Evolutionary conservation across 2,113 vertebrate genomes (phyloP).

Genomic region (Notechis scutatus): DNA sequence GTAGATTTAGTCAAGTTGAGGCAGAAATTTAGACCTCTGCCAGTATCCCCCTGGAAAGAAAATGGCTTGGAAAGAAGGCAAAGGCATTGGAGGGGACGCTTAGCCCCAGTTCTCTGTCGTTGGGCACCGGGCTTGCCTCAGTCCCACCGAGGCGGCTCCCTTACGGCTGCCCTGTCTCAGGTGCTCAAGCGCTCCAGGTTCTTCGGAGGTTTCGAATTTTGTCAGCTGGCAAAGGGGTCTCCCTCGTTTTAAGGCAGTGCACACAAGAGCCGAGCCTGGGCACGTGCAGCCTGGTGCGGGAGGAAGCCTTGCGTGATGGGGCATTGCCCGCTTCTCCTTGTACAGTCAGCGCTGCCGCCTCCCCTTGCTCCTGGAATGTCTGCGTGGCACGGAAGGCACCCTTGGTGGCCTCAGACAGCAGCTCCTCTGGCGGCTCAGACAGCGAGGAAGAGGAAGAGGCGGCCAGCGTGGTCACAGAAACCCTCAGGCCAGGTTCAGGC

Average conservation of each 20-base stretch:
- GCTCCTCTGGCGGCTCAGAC: conserved; percentile 81
- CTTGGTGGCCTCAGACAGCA: conserved; percentile 78
- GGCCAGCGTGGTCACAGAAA: conserved; percentile 39
- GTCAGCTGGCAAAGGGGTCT: background rate
- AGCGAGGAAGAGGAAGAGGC: conserved; percentile 74
- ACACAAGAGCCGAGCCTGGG: background rate
- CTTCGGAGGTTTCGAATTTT: background rate
- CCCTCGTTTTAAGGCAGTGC: background rate
- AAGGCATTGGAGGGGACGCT: background rate
- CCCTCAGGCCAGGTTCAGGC: conserved; percentile 61
- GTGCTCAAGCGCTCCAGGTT: too few relatives aligned
- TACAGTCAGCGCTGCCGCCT: conserved; percentile 59
- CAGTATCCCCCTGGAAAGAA: background rate
- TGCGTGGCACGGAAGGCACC: conserved; percentile 72
- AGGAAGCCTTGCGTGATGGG: background rate
- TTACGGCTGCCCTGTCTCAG: too few relatives aligned
- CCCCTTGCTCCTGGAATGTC: conserved; percentile 72
- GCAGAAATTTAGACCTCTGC: background rate
- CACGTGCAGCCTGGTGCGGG: background rate
- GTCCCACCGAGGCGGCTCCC: background rate
- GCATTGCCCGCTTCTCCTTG: background rate
- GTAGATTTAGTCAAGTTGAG: too few relatives aligned
- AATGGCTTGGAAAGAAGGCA: background rate
- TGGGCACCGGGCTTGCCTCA: background rate
- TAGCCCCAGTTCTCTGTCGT: too few relatives aligned